phyloP scores from a whole-genome alignment of 2,888 invertebrate species.

The Stratiomys singularior region DNA sequence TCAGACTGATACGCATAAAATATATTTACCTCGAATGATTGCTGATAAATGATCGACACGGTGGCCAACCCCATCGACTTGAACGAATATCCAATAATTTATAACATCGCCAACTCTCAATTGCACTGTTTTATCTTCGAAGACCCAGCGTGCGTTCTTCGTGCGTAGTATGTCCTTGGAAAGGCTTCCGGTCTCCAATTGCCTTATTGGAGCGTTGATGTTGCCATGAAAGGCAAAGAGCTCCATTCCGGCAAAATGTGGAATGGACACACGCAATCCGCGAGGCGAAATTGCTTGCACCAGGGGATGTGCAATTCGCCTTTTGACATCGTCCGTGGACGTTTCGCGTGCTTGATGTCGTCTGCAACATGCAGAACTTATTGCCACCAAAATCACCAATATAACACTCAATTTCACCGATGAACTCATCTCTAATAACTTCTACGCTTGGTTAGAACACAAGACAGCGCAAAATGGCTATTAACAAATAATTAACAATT shows the following conservation, averaged over 20 bases:
- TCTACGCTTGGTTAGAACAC: background rate
- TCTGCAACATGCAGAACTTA: background rate
- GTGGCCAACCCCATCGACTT: slow-evolving; percentile 61
- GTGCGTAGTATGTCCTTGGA: slow-evolving; percentile 65
- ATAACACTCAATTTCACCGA: background rate
- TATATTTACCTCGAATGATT: slow-evolving; percentile 47
- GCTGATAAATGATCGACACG: slow-evolving; percentile 48
- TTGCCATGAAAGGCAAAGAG: slow-evolving; percentile 77
- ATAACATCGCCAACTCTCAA: slow-evolving; percentile 69
- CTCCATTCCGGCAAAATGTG: slow-evolving; percentile 64
- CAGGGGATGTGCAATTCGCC: background rate
- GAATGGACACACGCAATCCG: slow-evolving; percentile 65
- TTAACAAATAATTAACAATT: background rate
- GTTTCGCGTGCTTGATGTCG: background rate
- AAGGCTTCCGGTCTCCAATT: slow-evolving; percentile 66
- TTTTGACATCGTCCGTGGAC: background rate
- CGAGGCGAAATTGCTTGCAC: slow-evolving; percentile 63
- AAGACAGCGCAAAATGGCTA: background rate
- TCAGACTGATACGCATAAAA: no score
- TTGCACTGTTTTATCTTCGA: slow-evolving; percentile 63
- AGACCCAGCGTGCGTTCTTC: slow-evolving; percentile 66
- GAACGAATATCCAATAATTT: slow-evolving; percentile 70
- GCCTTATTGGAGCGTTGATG: slow-evolving; percentile 67
- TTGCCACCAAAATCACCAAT: background rate
- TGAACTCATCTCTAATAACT: background rate